These are phyloP conservation scores for Eilema griseolum DNA, from an alignment of 2,888 invertebrate species.

Conservation along the genomic window DNA sequence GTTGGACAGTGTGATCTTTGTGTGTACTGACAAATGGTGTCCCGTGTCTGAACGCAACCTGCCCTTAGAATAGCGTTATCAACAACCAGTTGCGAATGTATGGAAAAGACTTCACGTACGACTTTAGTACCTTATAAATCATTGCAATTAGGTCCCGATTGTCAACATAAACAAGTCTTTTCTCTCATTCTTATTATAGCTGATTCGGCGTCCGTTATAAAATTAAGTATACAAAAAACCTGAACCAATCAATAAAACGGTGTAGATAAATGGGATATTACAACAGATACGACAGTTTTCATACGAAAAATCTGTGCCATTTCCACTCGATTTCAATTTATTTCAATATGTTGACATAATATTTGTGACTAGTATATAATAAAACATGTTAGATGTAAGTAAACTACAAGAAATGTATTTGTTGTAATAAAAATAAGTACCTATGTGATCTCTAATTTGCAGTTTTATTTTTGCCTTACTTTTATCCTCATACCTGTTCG, in stretches of 20 bases:
- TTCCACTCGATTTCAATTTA: conserved; percentile 7
- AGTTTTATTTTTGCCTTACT: conserved; percentile 49
- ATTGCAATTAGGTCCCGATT: neutral
- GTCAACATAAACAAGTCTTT: neutral
- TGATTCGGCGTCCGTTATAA: neutral
- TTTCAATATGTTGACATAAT: conserved; percentile 11
- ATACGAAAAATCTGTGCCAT: neutral
- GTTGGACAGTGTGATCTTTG: neutral
- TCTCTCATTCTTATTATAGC: neutral
- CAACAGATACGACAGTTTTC: neutral
- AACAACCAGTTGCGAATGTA: neutral
- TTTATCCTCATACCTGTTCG: conserved; percentile 26
- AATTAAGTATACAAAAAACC: neutral
- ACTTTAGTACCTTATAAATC: neutral
- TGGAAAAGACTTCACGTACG: neutral
- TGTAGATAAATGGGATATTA: neutral
- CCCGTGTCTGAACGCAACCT: neutral
- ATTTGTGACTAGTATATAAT: neutral
- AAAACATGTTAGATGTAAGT: conserved; percentile 3
- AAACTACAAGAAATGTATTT: conserved; percentile 22
- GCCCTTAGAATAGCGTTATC: neutral
- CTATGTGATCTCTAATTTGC: conserved; percentile 46
- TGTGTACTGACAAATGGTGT: neutral
- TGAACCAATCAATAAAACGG: neutral
- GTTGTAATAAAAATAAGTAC: conserved; percentile 32